phyloP scores from a whole-genome alignment of 2,888 invertebrate species.

The Allolobophora icterica region DNA sequence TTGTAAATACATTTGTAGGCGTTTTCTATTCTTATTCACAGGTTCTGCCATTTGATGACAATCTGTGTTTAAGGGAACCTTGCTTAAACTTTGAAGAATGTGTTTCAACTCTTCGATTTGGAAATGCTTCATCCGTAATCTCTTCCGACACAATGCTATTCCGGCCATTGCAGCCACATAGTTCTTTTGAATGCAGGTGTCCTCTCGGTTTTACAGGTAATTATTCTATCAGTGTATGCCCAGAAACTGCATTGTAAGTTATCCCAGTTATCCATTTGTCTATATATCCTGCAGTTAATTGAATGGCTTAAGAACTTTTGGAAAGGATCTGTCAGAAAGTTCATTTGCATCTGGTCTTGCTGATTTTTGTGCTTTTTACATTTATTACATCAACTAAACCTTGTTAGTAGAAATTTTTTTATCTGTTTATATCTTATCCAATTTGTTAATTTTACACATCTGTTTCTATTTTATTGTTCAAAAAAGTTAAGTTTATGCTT shows the following conservation, averaged over 20 bases:
- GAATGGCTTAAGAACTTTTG: background rate
- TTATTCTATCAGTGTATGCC: background rate
- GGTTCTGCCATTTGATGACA: conserved; percentile 93
- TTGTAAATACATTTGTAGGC: no score
- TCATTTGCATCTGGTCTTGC: background rate
- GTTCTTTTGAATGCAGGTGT: conserved; percentile 90
- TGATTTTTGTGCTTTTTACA: background rate
- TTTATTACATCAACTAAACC: background rate
- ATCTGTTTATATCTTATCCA: no score
- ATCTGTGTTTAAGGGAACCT: conserved; percentile 91
- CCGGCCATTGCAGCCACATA: conserved; percentile 90
- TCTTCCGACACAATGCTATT: conserved; percentile 87
- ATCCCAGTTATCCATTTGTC: background rate
- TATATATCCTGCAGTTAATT: background rate
- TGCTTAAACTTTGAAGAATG: conserved; percentile 93
- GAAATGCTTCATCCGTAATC: conserved; percentile 86
- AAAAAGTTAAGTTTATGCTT: no score
- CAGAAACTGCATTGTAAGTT: no score
- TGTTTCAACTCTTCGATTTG: conserved; percentile 86
- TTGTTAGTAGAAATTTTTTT: background rate
- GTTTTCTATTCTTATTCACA: conserved; percentile 59
- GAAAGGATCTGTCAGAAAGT: background rate
- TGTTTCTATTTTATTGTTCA: no score
- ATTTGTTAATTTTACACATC: no score
- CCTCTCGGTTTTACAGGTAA: conserved; percentile 86